phyloP scores from a whole-genome alignment of 2,113 vertebrate genomes.

The Propithecus coquereli region DNA sequence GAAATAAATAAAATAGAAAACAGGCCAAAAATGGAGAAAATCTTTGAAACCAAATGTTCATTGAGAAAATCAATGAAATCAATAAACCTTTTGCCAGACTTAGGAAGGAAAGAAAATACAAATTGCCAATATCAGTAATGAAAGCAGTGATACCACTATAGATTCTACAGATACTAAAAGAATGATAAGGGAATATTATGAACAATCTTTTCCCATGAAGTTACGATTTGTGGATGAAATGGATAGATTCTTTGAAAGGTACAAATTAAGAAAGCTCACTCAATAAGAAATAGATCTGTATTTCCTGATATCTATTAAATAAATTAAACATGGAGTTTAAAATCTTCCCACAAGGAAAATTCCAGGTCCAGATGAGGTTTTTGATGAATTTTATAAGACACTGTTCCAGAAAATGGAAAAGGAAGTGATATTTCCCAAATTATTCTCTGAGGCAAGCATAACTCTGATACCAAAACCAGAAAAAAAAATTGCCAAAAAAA shows the following conservation, averaged over 20 bases:
- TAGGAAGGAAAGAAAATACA: neutral
- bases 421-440: neutral
- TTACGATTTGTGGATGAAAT: neutral
- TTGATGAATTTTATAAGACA: neutral
- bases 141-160: neutral
- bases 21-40: neutral
- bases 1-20: neutral
- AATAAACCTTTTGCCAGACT: neutral
- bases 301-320: neutral
- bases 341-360: neutral
- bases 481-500: too few species aligned
- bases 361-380: neutral
- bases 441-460: neutral
- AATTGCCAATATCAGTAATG: neutral
- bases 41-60: neutral
- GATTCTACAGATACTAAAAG: neutral
- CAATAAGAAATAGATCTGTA: neutral
- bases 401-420: neutral
- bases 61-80: constrained; percentile 18
- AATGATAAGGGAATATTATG: neutral
- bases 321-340: neutral
- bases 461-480: neutral
- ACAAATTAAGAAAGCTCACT: neutral
- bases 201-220: neutral
- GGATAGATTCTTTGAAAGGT: neutral